These are phyloP conservation scores for Autographa pulchrina DNA, from an alignment of 2,888 invertebrate species.

Conservation along the genomic window DNA sequence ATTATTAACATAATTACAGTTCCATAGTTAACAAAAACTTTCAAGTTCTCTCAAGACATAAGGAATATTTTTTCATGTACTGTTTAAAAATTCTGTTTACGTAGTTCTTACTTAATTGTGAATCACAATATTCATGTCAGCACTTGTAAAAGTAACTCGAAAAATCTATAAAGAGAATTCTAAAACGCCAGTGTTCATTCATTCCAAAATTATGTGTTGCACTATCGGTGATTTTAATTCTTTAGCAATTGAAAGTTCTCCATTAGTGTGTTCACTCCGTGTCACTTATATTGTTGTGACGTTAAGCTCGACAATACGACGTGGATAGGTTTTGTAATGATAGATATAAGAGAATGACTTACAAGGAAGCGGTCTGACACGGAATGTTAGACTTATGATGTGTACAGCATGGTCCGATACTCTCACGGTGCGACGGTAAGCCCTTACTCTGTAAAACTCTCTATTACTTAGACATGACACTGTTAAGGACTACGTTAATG, in stretches of 20 bases:
- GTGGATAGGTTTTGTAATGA: slow-evolving; percentile 31
- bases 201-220: slow-evolving; percentile 2
- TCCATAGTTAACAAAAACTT: neutral
- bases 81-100: neutral
- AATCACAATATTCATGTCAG: neutral
- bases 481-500: slow-evolving; percentile 12
- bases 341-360: slow-evolving; percentile 6
- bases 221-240: slow-evolving; percentile 1
- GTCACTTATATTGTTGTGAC: slow-evolving; percentile 16
- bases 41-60: neutral
- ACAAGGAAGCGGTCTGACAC: slow-evolving; percentile 21
- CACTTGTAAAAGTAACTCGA: neutral
- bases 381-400: neutral
- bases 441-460: slow-evolving; percentile 20
- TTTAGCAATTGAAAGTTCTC: slow-evolving; percentile 7
- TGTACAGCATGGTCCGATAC: slow-evolving; percentile 11
- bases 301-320: slow-evolving; percentile 11
- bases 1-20: neutral
- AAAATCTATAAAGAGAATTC: neutral
- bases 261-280: slow-evolving; percentile 32
- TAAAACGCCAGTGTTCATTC: neutral
- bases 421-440: slow-evolving; percentile 45
- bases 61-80: no score
- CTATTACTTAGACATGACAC: slow-evolving; percentile 40
- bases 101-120: neutral